These are phyloP conservation scores for Euura lappo DNA, from an alignment of 1,140 invertebrate species.

Conservation along the genomic window DNA sequence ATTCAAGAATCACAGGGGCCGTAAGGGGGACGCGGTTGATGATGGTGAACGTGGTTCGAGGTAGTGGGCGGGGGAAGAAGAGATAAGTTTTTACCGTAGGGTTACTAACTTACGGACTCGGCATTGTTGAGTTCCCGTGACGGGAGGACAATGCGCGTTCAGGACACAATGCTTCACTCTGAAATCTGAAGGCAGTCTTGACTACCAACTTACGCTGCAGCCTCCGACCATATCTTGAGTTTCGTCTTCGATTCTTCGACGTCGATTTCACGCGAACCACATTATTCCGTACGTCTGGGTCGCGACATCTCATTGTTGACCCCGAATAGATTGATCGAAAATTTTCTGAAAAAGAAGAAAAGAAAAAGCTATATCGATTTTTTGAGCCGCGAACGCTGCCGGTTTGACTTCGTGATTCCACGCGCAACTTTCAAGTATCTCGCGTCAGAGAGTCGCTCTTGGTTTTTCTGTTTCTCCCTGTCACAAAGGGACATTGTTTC, in stretches of 20 bases:
- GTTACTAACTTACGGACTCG: conserved; percentile 52
- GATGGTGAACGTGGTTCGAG: conserved; percentile 32
- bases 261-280: background rate
- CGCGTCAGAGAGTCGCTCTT: conserved; percentile 34
- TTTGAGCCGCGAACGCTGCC: too few species aligned
- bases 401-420: background rate
- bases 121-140: conserved; percentile 50
- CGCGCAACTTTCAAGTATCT: conserved; percentile 32
- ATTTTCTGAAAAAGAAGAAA: background rate
- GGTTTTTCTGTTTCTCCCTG: conserved; percentile 37
- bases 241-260: conserved; percentile 1
- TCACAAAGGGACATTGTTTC: conserved; percentile 47
- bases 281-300: background rate
- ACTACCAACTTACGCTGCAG: background rate
- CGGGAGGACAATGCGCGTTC: conserved; percentile 50
- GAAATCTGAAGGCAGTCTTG: conserved; percentile 35
- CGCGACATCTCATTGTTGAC: background rate
- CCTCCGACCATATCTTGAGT: background rate
- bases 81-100: conserved; percentile 53
- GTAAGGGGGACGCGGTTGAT: conserved; percentile 15
- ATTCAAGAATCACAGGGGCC: conserved; percentile 27
- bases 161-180: conserved; percentile 50
- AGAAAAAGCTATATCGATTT: background rate
- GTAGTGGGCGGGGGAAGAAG: conserved; percentile 13
- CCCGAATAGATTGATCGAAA: background rate